A percentile compares a stretch with the other conserved stretches of the same genome.
These are phyloP conservation scores for Chorisops tibialis DNA, from an alignment of 2,888 invertebrate species.

Conservation along the genomic window DNA sequence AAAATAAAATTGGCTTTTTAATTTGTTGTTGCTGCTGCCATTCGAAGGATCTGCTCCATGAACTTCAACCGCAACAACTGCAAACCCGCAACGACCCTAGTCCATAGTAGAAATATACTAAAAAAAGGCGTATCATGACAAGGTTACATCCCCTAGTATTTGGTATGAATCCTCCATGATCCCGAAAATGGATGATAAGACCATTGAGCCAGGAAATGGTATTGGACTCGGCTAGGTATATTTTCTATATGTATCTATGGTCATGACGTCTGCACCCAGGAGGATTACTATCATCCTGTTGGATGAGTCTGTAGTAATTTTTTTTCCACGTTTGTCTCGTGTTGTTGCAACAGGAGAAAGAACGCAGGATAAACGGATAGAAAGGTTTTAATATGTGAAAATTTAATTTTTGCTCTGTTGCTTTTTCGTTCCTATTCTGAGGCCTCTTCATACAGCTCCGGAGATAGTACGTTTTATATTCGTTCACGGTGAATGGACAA, in stretches of 20 bases:
- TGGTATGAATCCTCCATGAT: constrained; percentile 15
- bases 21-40: not conserved
- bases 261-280: not conserved
- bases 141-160: constrained; percentile 3
- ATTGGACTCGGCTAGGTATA: not conserved
- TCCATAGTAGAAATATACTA: not conserved
- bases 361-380: constrained; percentile 19
- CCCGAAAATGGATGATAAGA: constrained; percentile 21
- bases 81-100: not conserved
- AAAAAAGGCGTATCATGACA: constrained; percentile 1
- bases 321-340: not conserved
- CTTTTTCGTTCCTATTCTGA: constrained; percentile 22
- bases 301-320: not conserved
- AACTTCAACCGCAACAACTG: constrained; percentile 16
- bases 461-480: not conserved
- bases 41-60: constrained; percentile 20
- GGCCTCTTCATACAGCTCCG: constrained; percentile 1
- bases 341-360: not conserved
- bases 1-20: constrained; percentile 2
- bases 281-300: too few relatives aligned
- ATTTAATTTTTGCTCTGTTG: constrained; percentile 31
- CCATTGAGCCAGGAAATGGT: constrained; percentile 10
- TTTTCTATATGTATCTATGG: too few relatives aligned
- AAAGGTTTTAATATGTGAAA: constrained; percentile 31
- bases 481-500: not conserved